Evolutionary conservation across 2,113 vertebrate species (phyloP).

Genomic region (Corvus cornix): DNA sequence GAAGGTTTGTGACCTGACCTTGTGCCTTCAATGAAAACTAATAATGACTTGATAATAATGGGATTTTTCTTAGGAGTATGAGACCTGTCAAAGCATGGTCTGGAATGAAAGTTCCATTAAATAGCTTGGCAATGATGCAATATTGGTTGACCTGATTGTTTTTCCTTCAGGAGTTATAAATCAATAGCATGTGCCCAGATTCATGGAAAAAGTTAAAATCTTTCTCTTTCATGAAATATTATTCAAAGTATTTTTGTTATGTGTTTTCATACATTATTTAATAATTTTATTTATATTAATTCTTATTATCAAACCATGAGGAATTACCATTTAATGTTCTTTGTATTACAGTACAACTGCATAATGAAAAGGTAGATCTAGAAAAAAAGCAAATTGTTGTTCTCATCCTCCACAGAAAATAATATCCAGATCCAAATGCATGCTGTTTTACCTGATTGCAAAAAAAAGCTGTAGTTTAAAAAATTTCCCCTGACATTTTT

Average conservation of each 20-base stretch:
- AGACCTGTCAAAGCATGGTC: neutral
- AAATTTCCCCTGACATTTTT: neutral
- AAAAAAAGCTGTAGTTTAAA: neutral
- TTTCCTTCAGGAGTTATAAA: neutral
- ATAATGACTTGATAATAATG: constrained; percentile 15
- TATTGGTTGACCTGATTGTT: neutral
- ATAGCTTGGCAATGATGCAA: neutral
- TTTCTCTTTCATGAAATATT: neutral
- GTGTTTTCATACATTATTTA: neutral
- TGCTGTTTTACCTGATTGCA: neutral
- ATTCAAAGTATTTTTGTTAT: neutral
- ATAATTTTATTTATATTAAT: neutral
- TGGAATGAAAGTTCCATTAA: neutral
- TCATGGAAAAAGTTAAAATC: neutral
- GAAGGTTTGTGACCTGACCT: neutral
- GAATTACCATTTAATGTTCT: neutral
- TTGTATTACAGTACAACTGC: neutral
- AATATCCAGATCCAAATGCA: neutral
- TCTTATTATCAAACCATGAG: neutral
- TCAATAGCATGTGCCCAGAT: neutral
- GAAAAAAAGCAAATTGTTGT: neutral
- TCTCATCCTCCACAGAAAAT: neutral
- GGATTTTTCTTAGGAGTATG: neutral
- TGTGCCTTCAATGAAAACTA: neutral
- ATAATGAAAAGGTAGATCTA: neutral